Evolutionary conservation across 2,113 vertebrate species (phyloP), one percentile per base, ranked within the genome.

Genomic region (Colossoma macropomum): DNA sequence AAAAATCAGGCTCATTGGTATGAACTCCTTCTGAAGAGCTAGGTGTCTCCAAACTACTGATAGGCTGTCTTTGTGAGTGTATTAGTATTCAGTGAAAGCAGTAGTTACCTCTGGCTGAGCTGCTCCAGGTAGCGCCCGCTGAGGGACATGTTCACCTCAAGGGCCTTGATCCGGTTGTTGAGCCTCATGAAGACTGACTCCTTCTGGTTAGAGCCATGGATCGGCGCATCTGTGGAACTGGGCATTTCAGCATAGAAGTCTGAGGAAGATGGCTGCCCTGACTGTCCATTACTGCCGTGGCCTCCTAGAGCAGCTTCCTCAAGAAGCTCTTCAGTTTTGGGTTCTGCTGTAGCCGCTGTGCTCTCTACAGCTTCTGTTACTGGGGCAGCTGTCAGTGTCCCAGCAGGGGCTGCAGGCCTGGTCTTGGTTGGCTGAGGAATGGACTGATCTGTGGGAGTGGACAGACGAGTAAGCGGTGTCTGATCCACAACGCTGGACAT

Each of bases 171-270:
- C 76, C 98, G 97, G 87, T 99, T 99, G 88, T 97, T 99, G 77
- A 99, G 96, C 70, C 98, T 95, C 98, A 99, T 99, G 89, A 99
- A 99, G 34, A 99, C 97, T 0, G 98, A 99, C 86, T 99, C 98
- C 85, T 98, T 99, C 87, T 98, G 97, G 85, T 95, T 96, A 82
- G 98, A 97, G 54, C 96, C 95, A 2, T 97, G 97, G 3, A 96
- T 90, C 0, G 93, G 95, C 92, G 12, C 95, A 60, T 99, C 97
- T 0, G 95, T 96, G 48, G 93, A 95, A 74, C 97, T 96, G 83
- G 95, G 95, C 23, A 97, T 68, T 52, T 99, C 97, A 9, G 97
- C 96, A 69, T 98, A 97, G 89, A 98, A 97, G 87, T 99, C 98
- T 0, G 95, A 96, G 80, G 94, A 94, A 19, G 90, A 88, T 0